Percentiles rank a stretch among this genome's conserved stretches.
Conservation (phyloP, 2,888 invertebrate species). For the Gnatocerus cornutus region DNA sequence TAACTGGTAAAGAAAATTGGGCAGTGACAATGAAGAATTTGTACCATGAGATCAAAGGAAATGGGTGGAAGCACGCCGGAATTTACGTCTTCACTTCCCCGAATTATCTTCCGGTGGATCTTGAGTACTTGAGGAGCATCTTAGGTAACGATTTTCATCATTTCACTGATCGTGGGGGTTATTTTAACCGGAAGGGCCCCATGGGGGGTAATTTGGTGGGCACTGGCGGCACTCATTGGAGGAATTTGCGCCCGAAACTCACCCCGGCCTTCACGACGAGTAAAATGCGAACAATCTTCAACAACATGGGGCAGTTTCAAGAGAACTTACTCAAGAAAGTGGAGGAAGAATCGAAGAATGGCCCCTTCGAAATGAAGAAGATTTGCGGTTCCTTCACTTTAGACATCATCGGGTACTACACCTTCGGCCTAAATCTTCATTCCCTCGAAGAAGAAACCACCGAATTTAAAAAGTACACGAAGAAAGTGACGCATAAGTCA, state of each 20-base stretch:
- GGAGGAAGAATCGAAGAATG: slow-evolving; percentile 59
- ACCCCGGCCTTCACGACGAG: slow-evolving; percentile 19
- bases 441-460: slow-evolving; percentile 73
- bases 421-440: slow-evolving; percentile 76
- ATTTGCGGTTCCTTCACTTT: slow-evolving; percentile 70
- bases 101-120: slow-evolving; percentile 20
- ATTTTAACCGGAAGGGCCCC: slow-evolving; percentile 13
- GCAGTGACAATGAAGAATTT: slow-evolving; percentile 5
- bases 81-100: slow-evolving; percentile 33
- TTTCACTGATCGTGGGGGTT: slow-evolving; percentile 40
- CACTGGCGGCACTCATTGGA: slow-evolving; percentile 14
- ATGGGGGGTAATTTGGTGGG: not conserved
- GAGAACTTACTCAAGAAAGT: slow-evolving; percentile 71
- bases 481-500: slow-evolving; percentile 50
- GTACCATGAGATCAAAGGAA: slow-evolving; percentile 18
- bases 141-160: slow-evolving; percentile 43
- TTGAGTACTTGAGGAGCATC: slow-evolving; percentile 43
- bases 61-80: slow-evolving; percentile 34
- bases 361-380: no score
- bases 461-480: slow-evolving; percentile 65
- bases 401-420: slow-evolving; percentile 76
- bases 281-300: slow-evolving; percentile 22
- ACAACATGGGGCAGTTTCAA: slow-evolving; percentile 66
- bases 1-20: not conserved
- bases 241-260: slow-evolving; percentile 15